Evolutionary conservation across 2,797 vertebrate genomes (phyloP).

Genomic region (Masticophis lateralis): DNA sequence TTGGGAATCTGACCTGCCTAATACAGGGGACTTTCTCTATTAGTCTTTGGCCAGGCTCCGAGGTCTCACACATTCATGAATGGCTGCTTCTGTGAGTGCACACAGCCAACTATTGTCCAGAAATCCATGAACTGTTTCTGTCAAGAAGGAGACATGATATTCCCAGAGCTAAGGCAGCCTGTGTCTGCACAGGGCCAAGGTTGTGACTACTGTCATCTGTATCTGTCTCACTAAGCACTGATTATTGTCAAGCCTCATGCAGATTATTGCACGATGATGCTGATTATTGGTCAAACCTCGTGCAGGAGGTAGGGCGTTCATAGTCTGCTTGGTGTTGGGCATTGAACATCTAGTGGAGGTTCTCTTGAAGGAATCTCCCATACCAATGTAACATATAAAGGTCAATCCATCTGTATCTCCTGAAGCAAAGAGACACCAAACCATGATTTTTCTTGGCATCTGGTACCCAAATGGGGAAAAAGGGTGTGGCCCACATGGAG

Average conservation of each 20-base stretch:
- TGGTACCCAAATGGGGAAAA: not conserved
- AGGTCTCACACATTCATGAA: conserved; percentile 46
- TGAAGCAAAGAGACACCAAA: not conserved
- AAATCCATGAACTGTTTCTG: conserved; percentile 7
- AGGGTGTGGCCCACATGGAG: not conserved
- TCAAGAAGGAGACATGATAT: not conserved
- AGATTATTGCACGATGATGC: not conserved
- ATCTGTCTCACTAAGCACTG: not conserved
- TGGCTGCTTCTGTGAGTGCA: conserved; percentile 49
- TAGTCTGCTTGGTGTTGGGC: not conserved
- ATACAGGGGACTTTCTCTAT: conserved; percentile 22
- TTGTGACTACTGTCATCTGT: not conserved
- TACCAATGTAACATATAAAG: not conserved
- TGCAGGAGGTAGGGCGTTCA: not conserved
- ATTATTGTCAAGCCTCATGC: not conserved
- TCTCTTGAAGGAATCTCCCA: not conserved
- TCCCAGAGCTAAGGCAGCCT: not conserved
- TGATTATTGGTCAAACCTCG: not conserved
- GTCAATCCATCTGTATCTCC: not conserved
- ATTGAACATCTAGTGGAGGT: not conserved
- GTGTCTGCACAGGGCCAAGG: not conserved
- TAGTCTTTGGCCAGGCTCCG: conserved; percentile 15
- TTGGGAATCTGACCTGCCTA: not conserved
- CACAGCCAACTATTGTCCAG: conserved; percentile 26
- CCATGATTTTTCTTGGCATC: not conserved